Evolutionary conservation across 2,113 vertebrate species (phyloP).

Genomic region (Zapornia atra): DNA sequence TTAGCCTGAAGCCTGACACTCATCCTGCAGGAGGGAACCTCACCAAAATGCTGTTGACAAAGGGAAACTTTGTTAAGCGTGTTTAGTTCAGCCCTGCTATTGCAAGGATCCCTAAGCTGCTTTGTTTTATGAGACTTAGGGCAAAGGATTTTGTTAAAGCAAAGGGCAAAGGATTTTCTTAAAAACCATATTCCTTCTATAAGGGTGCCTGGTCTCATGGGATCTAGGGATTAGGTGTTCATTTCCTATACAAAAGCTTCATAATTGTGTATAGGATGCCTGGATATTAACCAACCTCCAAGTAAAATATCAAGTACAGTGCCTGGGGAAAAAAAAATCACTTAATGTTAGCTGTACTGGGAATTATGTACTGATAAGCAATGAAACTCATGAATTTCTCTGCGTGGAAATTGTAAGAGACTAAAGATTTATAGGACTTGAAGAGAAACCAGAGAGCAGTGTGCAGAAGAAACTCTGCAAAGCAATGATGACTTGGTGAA

Average conservation of each 20-base stretch:
- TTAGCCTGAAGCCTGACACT: conserved; percentile 61
- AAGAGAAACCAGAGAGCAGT: neutral
- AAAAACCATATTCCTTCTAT: neutral
- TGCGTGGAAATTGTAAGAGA: neutral
- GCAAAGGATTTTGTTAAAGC: conserved; percentile 52
- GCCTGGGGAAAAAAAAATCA: neutral
- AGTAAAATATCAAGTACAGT: neutral
- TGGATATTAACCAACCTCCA: conserved; percentile 41
- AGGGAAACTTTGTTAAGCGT: conserved; percentile 44
- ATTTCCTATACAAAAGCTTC: conserved; percentile 59
- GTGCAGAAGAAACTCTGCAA: neutral
- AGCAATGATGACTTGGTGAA: neutral
- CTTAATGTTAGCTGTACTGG: neutral
- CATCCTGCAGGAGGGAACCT: conserved; percentile 56
- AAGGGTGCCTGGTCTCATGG: conserved; percentile 17
- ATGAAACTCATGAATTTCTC: neutral
- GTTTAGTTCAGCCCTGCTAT: conserved; percentile 51
- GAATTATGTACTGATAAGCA: neutral
- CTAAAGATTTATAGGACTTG: neutral
- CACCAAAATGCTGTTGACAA: conserved; percentile 51
- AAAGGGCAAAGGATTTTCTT: conserved; percentile 43
- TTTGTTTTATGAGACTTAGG: conserved; percentile 50
- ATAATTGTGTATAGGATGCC: conserved; percentile 45
- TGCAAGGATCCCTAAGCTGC: conserved; percentile 43
- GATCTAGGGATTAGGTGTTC: conserved; percentile 45